Base-by-base conservation (phyloP, 2,113 vertebrate species). In the Hassar affinis region DNA sequence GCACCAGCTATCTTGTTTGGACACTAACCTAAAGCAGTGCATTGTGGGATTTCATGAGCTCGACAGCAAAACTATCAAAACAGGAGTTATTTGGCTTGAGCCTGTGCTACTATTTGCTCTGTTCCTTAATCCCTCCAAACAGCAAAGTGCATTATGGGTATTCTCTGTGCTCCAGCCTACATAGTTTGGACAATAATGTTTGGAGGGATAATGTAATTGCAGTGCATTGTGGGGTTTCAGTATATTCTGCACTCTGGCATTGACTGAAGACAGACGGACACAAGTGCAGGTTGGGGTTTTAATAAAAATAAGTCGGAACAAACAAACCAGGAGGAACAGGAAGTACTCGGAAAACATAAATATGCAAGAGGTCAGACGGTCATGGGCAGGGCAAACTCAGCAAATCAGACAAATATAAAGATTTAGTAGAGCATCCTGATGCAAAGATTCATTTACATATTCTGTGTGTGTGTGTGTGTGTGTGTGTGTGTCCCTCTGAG, bases 31-130 rank as follows among this genome's bases (percentile, higher is more conserved):
- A 52, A 76, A 76, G 30, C 49, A 33, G 49, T 75, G 74, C 49
- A 56, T 76, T 54, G 74, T 54, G 74, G 30, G 74, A 54, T 35
- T 22, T 76, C n/a, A 76, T 33, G 22, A 76, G 74, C 51, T 25
- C 2, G 17, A 35, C 27, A 54, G 74, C 49, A 54, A 54, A 35
- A 54, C 4, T 18, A 52, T 30, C 15, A 10, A 33, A 52, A 18
- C 72, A 30, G 27, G n/a, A 27, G 18, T 72, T 72, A 72, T 72
- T n/a, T 49, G 69, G 64, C 61, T n/a, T 27, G 59, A 61, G 10
- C 22, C 71, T 33, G 27, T 2, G 15, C n/a, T 52, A 18, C n/a
- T 30, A 2, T 54, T 54, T 35, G 30, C 9, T 9, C 9, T 54
- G 6, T 76, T 76, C 74, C 30, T 54, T 35, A 35, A 54, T 76